A percentile compares a stretch with the other conserved stretches of the same genome.
Conservation (phyloP, 2,797 vertebrate genomes). For the Danio tinwini region DNA sequence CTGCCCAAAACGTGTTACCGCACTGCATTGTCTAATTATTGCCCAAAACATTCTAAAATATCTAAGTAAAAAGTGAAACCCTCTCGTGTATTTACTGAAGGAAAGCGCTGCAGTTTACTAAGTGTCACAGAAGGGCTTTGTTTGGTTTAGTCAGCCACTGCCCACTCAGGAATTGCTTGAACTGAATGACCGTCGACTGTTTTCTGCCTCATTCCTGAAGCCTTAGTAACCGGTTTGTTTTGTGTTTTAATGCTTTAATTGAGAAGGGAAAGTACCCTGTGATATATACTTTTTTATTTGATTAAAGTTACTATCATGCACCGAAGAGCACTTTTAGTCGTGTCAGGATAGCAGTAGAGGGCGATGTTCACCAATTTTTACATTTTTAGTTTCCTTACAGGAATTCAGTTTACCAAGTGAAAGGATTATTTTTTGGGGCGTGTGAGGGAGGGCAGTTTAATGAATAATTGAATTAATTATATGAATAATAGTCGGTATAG, state of each 20-base stretch:
- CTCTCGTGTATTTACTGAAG: background rate
- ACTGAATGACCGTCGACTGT: background rate
- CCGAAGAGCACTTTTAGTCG: background rate
- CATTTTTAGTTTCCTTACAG: background rate
- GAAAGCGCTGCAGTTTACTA: background rate
- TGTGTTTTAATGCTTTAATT: background rate
- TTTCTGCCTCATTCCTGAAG: slow-evolving; percentile 9
- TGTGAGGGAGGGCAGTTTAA: too few species aligned
- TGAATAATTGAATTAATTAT: too few species aligned
- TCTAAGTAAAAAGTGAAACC: background rate
- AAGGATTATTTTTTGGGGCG: too few species aligned
- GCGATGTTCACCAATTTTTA: background rate
- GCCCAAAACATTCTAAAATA: background rate
- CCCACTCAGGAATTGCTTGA: background rate
- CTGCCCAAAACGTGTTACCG: background rate
- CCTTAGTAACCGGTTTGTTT: background rate
- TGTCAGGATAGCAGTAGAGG: slow-evolving; percentile 9
- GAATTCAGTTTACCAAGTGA: too few species aligned
- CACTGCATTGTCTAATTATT: background rate
- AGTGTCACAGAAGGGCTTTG: background rate
- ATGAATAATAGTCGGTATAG: too few species aligned
- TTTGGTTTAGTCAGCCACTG: slow-evolving; percentile 5
- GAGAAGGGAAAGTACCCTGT: background rate
- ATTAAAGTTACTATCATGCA: background rate
- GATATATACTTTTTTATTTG: background rate